Conservation (phyloP, 2,888 invertebrate species). For the Piscicola geometra region DNA sequence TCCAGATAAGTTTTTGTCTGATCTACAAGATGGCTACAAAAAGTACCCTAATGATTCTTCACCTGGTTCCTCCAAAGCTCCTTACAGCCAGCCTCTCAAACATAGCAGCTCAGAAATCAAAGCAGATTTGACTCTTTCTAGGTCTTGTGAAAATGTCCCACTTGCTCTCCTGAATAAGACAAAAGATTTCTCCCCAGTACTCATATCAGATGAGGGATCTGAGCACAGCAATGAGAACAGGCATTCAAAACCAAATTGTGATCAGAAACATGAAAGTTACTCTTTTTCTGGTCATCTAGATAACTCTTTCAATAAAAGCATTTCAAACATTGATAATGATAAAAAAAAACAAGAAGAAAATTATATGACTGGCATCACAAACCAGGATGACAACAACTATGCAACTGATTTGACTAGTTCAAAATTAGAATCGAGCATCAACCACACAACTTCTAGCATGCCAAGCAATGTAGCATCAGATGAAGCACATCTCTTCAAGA, state of each 20-base stretch:
- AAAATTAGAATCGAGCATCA: not conserved
- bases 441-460: not conserved
- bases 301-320: no score
- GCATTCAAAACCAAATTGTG: no score
- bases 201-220: not conserved
- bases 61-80: not conserved
- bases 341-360: not conserved
- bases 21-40: not conserved
- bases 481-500: constrained; percentile 9
- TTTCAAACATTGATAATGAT: no score
- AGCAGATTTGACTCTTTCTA: not conserved
- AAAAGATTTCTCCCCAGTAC: not conserved
- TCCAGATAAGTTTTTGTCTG: not conserved
- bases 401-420: not conserved
- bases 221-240: not conserved
- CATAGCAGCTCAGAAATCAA: not conserved
- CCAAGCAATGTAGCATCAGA: not conserved
- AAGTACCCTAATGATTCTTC: not conserved
- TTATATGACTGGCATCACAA: not conserved
- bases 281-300: no score
- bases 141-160: not conserved
- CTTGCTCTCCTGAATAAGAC: not conserved
- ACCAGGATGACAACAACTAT: not conserved
- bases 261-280: no score
- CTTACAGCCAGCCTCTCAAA: not conserved